Evolutionary conservation across 2,888 invertebrate species (phyloP), one percentile per base, ranked within the genome.

Genomic region (Hirtodrosophila confusa): DNA sequence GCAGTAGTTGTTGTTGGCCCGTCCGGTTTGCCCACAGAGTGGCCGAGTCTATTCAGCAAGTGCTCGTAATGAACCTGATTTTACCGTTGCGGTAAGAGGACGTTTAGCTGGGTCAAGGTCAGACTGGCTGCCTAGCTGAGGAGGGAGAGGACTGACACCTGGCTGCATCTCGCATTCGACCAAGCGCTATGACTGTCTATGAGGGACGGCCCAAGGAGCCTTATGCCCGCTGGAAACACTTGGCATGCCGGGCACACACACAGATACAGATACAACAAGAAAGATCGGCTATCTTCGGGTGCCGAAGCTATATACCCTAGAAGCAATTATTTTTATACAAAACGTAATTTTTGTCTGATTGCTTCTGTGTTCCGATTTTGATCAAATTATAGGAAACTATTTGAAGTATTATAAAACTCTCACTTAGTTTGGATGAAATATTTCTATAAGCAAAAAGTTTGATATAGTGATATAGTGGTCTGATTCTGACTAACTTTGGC

Each of bases 21-120:
- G 48, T 47, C 69, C 53, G 68, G 69, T 69, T 61, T 50, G 45
- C 31, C 69, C 24, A 51, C 3, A 35, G 27, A 27, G 17, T 17
- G 17, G 17, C 27, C 47, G 23, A 49, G 37, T 6, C 39, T 51
- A 55, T 1, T 39, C 49, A 24, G 12, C 40, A 27, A 7, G 31
- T 31, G 7, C 7, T 31, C 40, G 57, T 63, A 76, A 69, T 69
- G 75, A 72, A 69, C 65, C 62, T 66, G 76, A 45, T 43, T 79
- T 72, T 69, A 79, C 77, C 63, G 77, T 77, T 78, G 43, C 41
- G 31, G 56, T 50, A 43, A 49, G 61, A 56, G 54, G 55, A 37
- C 57, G 58, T 45, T 87, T 71, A 69, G 73, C 71, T 84, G 69
- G 78, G 87, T 86, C 84, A 84, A 88, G 84, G 88, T 84, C 85